Percentiles rank a stretch among this genome's conserved stretches.
Conservation (phyloP, 2,113 vertebrate species). For the Aviceda subcristata region DNA sequence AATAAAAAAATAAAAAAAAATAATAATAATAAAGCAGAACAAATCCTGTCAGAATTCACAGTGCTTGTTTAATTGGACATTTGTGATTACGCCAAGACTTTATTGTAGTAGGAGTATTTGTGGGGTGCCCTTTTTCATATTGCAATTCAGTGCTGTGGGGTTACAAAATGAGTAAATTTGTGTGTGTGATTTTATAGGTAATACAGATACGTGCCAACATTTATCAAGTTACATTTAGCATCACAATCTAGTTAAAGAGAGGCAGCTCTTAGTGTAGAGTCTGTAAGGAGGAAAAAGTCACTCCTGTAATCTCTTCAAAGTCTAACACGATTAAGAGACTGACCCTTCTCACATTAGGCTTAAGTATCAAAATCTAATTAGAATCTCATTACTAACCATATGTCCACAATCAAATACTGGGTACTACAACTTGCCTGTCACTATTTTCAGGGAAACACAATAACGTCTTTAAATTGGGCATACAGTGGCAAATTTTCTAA, state of each 20-base stretch:
- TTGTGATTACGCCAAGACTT: not conserved
- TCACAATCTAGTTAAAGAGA: not conserved
- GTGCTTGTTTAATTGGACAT: not conserved
- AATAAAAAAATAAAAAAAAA: no score
- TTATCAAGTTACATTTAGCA: not conserved
- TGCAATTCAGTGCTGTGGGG: not conserved
- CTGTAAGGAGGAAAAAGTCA: not conserved
- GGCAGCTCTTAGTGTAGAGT: not conserved
- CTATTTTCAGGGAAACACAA: constrained; percentile 9
- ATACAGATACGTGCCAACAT: not conserved
- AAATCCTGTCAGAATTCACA: not conserved
- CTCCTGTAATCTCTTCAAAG: constrained; percentile 24
- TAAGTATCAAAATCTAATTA: constrained; percentile 44
- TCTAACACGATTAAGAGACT: constrained; percentile 33
- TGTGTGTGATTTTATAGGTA: not conserved
- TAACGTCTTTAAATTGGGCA: not conserved
- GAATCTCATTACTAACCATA: not conserved
- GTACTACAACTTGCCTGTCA: not conserved
- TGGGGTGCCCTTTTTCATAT: not conserved
- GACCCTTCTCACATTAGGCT: constrained; percentile 29
- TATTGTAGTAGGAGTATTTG: not conserved
- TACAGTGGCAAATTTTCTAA: not conserved
- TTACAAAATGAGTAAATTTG: not conserved
- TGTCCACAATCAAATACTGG: not conserved
- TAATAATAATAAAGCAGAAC: not conserved